phyloP scores from a whole-genome alignment of 2,797 vertebrate genomes.

The Agapornis canus region DNA sequence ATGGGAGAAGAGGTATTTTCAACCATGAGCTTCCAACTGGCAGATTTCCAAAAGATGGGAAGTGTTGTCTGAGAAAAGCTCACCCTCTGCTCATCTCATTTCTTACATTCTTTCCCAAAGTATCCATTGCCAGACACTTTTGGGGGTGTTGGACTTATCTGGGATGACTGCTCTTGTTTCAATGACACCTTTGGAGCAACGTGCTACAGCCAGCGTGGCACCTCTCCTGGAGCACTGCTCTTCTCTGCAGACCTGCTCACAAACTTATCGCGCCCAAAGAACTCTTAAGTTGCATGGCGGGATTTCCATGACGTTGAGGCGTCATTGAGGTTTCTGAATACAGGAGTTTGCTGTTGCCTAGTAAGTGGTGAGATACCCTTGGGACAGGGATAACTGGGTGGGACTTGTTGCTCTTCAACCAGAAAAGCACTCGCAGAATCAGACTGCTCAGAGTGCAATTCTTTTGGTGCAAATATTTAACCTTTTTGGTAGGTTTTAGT shows the following conservation, averaged over 20 bases:
- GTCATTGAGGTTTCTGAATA: background rate
- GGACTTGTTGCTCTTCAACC: background rate
- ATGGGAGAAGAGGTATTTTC: background rate
- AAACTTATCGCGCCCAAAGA: background rate
- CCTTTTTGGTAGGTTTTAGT: background rate
- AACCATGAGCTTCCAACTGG: background rate
- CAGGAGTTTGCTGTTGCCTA: background rate
- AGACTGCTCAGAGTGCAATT: background rate
- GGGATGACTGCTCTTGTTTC: background rate
- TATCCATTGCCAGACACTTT: background rate
- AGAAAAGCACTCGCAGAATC: background rate
- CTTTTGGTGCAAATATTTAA: background rate
- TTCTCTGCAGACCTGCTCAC: background rate
- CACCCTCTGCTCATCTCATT: background rate
- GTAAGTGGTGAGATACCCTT: background rate
- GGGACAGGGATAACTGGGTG: background rate
- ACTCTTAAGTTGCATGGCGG: accelerated
- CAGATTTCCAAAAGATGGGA: conserved; percentile 34
- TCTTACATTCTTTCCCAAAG: conserved; percentile 31
- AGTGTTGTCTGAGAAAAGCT: conserved; percentile 4
- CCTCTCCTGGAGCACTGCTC: background rate
- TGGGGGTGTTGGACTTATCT: conserved; percentile 6
- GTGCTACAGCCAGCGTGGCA: accelerated
- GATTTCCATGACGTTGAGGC: background rate
- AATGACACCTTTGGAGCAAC: background rate